Conservation (phyloP, 2,888 invertebrate genomes). For the Idaea aversata region DNA sequence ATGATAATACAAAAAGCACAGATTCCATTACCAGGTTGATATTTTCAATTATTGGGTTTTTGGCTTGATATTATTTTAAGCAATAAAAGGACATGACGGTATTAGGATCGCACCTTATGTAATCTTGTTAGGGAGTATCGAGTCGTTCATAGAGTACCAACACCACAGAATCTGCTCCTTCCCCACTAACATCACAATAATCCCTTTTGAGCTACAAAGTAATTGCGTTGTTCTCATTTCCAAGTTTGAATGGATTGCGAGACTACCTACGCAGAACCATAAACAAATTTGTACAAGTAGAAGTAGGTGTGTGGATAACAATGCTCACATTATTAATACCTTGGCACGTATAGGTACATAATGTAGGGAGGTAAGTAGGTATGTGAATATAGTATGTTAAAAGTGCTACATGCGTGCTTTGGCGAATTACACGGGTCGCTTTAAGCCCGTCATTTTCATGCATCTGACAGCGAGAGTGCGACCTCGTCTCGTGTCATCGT, state of each 20-base stretch:
- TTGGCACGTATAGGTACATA: conserved; percentile 1
- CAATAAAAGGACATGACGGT: neutral
- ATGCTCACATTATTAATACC: conserved; percentile 10
- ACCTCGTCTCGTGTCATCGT: conserved; percentile 80
- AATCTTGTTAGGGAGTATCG: neutral
- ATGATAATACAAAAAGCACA: neutral
- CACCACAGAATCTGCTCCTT: conserved; percentile 11
- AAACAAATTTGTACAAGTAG: conserved; percentile 35
- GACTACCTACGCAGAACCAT: conserved; percentile 35
- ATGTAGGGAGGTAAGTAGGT: neutral
- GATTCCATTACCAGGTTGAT: neutral
- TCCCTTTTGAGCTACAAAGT: conserved; percentile 52
- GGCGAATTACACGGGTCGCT: conserved; percentile 74
- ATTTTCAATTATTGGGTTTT: conserved; percentile 2
- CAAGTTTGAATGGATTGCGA: conserved; percentile 50
- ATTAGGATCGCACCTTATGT: neutral
- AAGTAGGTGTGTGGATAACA: conserved; percentile 13
- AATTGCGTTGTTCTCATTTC: conserved; percentile 55
- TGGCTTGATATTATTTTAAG: conserved; percentile 1
- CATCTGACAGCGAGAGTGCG: conserved; percentile 73
- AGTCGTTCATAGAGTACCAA: conserved; percentile 3
- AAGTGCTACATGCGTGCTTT: conserved; percentile 52
- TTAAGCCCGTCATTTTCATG: conserved; percentile 70
- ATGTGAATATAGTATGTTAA: conserved; percentile 5
- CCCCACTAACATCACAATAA: conserved; percentile 39